Conservation (phyloP, 2,888 invertebrate genomes). For the Drosophila neotestacea region DNA sequence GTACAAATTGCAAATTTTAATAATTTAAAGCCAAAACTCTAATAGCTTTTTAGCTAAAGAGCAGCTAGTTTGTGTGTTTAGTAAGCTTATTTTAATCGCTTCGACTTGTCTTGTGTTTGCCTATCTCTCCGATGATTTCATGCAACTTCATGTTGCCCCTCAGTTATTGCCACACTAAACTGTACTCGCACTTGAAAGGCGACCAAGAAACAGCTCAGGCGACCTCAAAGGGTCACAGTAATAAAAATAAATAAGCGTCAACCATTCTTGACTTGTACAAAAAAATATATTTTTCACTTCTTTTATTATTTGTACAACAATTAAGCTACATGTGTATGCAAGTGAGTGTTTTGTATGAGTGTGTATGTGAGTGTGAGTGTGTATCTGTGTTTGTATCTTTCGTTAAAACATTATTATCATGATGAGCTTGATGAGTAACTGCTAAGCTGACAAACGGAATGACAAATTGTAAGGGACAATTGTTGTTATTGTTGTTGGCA, state of each 20-base stretch:
- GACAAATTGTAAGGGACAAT: conserved; percentile 64
- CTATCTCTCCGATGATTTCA: conserved; percentile 6
- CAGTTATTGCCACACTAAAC: conserved; percentile 27
- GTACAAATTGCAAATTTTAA: not conserved
- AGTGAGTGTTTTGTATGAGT: not conserved
- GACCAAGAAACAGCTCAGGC: conserved; percentile 37
- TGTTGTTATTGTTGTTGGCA: conserved; percentile 28
- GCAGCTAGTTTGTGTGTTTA: not conserved
- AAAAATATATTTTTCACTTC: conserved; percentile 13
- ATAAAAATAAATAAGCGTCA: conserved; percentile 59
- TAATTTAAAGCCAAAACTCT: not conserved
- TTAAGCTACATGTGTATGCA: conserved; percentile 52
- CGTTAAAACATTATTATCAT: conserved; percentile 49
- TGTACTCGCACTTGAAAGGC: conserved; percentile 34
- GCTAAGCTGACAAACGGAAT: conserved; percentile 56
- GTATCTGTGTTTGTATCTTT: conserved; percentile 17
- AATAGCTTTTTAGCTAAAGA: not conserved
- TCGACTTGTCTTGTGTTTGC: not conserved
- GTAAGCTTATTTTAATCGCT: not conserved
- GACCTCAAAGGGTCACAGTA: conserved; percentile 48
- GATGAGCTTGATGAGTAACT: conserved; percentile 55
- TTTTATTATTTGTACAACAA: conserved; percentile 71
- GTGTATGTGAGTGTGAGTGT: conserved; percentile 17
- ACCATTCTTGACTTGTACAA: conserved; percentile 24
- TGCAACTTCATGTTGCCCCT: conserved; percentile 27